Percentiles rank a stretch among this genome's conserved stretches.
Conservation (phyloP, 2,888 invertebrate species). For the Spodoptera picta region DNA sequence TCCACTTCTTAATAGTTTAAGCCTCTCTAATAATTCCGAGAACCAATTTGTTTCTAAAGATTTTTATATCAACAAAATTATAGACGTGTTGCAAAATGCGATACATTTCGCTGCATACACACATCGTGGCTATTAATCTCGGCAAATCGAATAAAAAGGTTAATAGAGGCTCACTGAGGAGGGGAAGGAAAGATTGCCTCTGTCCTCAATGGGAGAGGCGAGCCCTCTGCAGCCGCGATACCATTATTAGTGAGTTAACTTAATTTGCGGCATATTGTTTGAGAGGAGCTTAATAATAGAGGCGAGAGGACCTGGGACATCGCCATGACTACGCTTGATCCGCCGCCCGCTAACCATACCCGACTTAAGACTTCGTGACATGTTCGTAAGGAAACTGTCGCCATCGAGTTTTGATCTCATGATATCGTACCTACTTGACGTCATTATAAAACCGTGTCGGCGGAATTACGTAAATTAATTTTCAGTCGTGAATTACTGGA, state of each 20-base stretch:
- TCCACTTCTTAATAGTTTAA: conserved; percentile 32
- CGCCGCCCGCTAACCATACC: conserved; percentile 55
- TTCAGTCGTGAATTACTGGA: conserved; percentile 9
- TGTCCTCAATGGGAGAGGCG: conserved; percentile 77
- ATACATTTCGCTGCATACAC: conserved; percentile 66
- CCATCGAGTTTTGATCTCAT: conserved; percentile 12
- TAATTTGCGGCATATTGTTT: conserved; percentile 89
- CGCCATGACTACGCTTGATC: conserved; percentile 82
- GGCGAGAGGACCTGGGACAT: conserved; percentile 80
- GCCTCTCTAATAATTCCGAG: conserved; percentile 2
- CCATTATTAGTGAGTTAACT: conserved; percentile 88
- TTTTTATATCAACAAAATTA: conserved; percentile 8
- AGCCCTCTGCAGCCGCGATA: conserved; percentile 81
- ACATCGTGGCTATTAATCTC: conserved; percentile 82
- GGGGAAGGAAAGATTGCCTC: conserved; percentile 79
- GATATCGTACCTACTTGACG: background rate
- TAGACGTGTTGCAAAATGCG: conserved; percentile 46
- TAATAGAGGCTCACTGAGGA: conserved; percentile 72
- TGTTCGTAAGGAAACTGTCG: conserved; percentile 20
- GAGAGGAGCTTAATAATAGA: conserved; percentile 87
- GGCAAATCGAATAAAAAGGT: conserved; percentile 82
- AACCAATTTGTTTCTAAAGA: conserved; percentile 6
- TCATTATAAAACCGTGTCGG: background rate
- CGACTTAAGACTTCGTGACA: conserved; percentile 35
- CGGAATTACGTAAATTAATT: background rate